Evolutionary conservation across 2,113 vertebrate genomes (phyloP).

Genomic region (Nothobranchius furzeri): DNA sequence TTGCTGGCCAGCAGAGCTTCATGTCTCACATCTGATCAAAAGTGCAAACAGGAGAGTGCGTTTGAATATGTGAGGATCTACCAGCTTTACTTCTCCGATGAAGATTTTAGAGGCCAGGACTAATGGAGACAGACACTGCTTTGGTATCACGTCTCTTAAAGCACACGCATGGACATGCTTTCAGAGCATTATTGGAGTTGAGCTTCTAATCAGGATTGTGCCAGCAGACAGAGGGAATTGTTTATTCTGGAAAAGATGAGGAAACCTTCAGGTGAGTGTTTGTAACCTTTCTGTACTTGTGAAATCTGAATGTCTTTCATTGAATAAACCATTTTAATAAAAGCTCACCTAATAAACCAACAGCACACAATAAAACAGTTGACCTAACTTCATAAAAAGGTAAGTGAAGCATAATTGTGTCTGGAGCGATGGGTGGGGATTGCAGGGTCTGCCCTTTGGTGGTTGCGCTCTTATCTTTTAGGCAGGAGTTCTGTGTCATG

Average conservation of each 20-base stretch:
- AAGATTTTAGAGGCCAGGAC: conserved; percentile 40
- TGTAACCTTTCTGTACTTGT: conserved; percentile 32
- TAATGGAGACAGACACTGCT: conserved; percentile 44
- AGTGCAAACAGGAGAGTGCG: not conserved
- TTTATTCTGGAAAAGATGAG: conserved; percentile 75
- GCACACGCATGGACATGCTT: conserved; percentile 7
- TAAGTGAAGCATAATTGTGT: too few species aligned
- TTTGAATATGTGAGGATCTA: conserved; percentile 12
- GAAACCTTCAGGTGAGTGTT: conserved; percentile 53
- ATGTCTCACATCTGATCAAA: not conserved
- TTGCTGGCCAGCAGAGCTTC: conserved; percentile 12
- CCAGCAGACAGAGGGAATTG: conserved; percentile 77
- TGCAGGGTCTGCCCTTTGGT: too few species aligned
- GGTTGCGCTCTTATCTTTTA: too few species aligned
- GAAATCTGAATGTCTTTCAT: conserved; percentile 30
- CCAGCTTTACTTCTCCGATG: conserved; percentile 16
- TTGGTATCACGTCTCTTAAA: conserved; percentile 68
- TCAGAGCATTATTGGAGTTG: conserved; percentile 76
- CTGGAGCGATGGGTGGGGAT: too few species aligned
- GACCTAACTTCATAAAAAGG: too few species aligned
- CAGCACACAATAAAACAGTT: too few species aligned
- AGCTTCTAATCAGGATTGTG: conserved; percentile 78
- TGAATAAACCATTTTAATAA: not conserved
- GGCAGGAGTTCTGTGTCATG: too few species aligned
- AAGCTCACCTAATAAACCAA: not conserved